Base-by-base conservation (phyloP, 2,797 vertebrate species). In the Sebastes glaucus region DNA sequence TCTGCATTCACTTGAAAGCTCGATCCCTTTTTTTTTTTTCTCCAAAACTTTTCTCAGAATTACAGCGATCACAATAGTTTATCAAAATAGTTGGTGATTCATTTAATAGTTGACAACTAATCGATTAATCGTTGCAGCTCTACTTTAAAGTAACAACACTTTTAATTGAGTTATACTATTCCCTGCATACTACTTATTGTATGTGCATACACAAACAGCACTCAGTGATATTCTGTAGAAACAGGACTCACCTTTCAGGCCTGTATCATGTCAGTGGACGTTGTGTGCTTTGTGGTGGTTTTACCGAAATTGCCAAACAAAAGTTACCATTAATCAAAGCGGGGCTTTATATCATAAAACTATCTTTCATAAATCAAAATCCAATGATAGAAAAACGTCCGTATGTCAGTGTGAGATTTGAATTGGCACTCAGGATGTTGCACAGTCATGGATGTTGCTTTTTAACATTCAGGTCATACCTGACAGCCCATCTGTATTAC, bases 401-500 rank as follows among this genome's bases (percentile, higher is more conserved):
- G 72, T 71, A 32, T 6, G 18, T 68, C 13, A 57, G 0, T 18
- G 28, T 60, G 62, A 38, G 66, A 28, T 59, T 7, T 67, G 65
- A 71, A 73, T 46, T 57, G n/a, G 25, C 63, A 56, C 62, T 57
- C 30, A 53, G n/a, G 67, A 49, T 8, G 32, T 27, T 57, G 38
- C 35, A 25, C 52, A 52, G 52, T 57, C 72, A 59, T 10, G 20
- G 60, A 52, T 4, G 6, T 30, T 46, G 72, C 30, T 10, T 52
- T 60, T 84, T 69, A 64, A 38, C 72, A 79, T 75, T 81, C 82
- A 77, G 74, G 27, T 84, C 69, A 78, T 7, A 65, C 7, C 67
- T 30, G 68, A 11, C 53, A 63, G 60, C 53, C 16, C 62, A 79
- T 78, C 68, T 83, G 74, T 69, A 68, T 60, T 63, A 14, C 62